Evolutionary conservation across 1,140 invertebrate species (phyloP), one percentile per base, ranked within the genome.

Genomic region (Heliconius congener): DNA sequence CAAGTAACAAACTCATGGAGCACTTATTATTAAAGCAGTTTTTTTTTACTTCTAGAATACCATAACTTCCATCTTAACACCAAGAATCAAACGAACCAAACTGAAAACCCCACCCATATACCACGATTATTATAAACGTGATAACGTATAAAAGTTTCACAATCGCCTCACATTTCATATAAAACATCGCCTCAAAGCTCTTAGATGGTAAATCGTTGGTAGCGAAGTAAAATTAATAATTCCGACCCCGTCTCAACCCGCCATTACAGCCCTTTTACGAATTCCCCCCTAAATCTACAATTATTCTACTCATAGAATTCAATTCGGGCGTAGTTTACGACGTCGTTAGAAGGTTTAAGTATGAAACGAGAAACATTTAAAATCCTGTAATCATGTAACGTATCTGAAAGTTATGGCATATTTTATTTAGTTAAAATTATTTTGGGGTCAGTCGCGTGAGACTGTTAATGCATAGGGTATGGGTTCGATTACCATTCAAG

Each of bases 151-250:
- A 66, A 66, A 66, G 60, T 66, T 66, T 30, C 60, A 30, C 60
- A 66, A 66, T 66, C 60, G 60, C 60, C 60, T 66, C 60, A 66
- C 60, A 66, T 66, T 66, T 66, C 60, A 66, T 66, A 66, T 82
- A 73, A 73, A 82, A 80, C 75, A 82, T 81, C 66, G 71, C 73
- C 78, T 82, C 80, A 72, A 83, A 73, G 73, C 80, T 80, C 81
- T 83, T 80, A 80, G 79, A 71, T 52, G 80, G 73, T 46, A 79
- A 83, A 85, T 82, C 84, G 82, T 79, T 80, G 77, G 74, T 70
- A 79, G 76, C 77, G 79, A 81, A 79, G 81, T 80, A 71, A 82
- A 83, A 85, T 85, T 85, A 85, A 82, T 83, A 85, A 83, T 85
- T 81, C 82, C 80, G 72, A 79, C 77, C 79, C 78, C 74, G 78